Evolutionary conservation across 2,797 vertebrate genomes (phyloP).

Genomic region (Alcedo quadribrachys): DNA sequence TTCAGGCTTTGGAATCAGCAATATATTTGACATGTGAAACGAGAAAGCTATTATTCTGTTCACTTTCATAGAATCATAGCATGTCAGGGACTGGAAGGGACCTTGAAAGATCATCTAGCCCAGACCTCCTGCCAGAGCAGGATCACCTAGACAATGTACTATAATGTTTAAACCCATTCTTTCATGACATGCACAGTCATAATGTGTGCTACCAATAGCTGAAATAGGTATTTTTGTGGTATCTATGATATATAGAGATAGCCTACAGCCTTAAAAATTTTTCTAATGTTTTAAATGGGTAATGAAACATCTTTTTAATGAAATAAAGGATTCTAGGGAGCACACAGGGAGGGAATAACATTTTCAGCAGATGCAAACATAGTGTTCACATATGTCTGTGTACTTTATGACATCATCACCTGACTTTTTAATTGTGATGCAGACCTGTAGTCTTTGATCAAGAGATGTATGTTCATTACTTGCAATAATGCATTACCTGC

Average conservation of each 20-base stretch:
- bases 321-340: neutral
- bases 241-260: neutral
- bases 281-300: neutral
- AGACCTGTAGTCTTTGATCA: neutral
- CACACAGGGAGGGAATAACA: neutral
- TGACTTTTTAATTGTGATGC: neutral
- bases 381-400: neutral
- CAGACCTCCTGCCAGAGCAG: too few relatives aligned
- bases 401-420: neutral
- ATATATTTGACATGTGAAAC: neutral
- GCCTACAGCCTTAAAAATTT: neutral
- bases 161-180: neutral
- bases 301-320: neutral
- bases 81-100: too few relatives aligned
- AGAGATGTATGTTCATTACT: neutral
- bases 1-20: neutral
- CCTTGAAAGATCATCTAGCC: too few relatives aligned
- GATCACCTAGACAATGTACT: neutral
- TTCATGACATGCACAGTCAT: neutral
- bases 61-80: neutral
- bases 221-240: neutral
- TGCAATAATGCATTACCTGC: neutral
- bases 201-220: neutral
- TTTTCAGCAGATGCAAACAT: neutral
- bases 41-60: neutral